These are phyloP conservation scores for Tiliqua scincoides DNA, from an alignment of 2,113 vertebrate species.

Conservation along the genomic window DNA sequence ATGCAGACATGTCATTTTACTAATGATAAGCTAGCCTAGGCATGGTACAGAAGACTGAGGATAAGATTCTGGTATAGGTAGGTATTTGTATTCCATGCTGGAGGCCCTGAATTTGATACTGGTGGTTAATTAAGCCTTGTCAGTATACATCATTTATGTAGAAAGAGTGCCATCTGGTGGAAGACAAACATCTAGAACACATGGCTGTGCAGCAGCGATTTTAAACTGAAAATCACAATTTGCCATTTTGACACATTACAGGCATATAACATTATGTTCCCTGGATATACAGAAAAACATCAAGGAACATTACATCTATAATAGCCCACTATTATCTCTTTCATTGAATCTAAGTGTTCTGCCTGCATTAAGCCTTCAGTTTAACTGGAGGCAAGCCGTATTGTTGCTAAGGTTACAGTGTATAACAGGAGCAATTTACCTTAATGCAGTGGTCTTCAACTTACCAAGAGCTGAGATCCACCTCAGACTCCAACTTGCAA, in stretches of 20 bases:
- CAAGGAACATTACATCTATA: not conserved
- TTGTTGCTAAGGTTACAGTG: not conserved
- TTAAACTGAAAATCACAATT: too few relatives aligned
- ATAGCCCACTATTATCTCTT: too few relatives aligned
- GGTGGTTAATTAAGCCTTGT: not conserved
- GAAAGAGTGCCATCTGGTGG: slow-evolving; percentile 18
- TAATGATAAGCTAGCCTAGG: too few relatives aligned
- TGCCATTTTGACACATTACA: not conserved
- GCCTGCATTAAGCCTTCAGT: not conserved
- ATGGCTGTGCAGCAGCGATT: not conserved
- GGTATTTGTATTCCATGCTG: too few relatives aligned
- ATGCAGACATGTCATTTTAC: too few relatives aligned
- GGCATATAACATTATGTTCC: not conserved
- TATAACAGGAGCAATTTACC: not conserved
- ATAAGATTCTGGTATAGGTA: too few relatives aligned
- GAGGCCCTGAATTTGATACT: not conserved
- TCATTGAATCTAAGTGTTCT: not conserved
- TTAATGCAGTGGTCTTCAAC: not conserved
- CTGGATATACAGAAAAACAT: not conserved
- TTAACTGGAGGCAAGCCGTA: not conserved
- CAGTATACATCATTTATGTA: not conserved
- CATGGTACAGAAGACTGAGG: too few relatives aligned
- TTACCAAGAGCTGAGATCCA: too few relatives aligned
- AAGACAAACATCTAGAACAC: not conserved
- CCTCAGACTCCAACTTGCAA: too few relatives aligned